Evolutionary conservation across 2,797 vertebrate genomes (phyloP).

Genomic region (Vipera latastei): DNA sequence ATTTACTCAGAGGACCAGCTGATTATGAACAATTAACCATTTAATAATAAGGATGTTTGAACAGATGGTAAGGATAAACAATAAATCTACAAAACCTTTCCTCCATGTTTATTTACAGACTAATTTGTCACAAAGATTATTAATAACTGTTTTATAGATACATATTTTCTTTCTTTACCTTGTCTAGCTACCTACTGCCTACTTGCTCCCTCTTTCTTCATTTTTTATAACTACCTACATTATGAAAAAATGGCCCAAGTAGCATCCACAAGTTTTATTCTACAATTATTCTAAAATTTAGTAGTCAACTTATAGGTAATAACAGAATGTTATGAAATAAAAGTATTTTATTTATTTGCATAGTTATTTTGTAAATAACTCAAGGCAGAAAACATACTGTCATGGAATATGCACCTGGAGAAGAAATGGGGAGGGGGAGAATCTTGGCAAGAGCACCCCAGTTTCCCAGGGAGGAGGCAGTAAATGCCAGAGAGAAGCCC

Average conservation of each 20-base stretch:
- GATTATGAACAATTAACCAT: background rate
- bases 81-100: background rate
- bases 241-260: background rate
- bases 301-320: background rate
- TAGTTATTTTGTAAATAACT: background rate
- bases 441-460: background rate
- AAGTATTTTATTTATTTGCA: background rate
- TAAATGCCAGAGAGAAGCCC: background rate
- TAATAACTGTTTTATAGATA: background rate
- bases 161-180: background rate
- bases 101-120: background rate
- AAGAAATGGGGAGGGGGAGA: background rate
- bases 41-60: background rate
- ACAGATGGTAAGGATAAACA: background rate
- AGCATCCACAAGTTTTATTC: background rate
- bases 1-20: background rate
- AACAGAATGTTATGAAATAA: background rate
- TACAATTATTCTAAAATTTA: background rate
- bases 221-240: background rate
- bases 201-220: background rate
- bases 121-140: background rate
- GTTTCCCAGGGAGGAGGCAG: background rate
- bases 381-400: background rate
- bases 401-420: background rate
- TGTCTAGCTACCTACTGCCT: background rate